Base-by-base conservation (phyloP, 2,113 vertebrate genomes). In the Tetrax tetrax region DNA sequence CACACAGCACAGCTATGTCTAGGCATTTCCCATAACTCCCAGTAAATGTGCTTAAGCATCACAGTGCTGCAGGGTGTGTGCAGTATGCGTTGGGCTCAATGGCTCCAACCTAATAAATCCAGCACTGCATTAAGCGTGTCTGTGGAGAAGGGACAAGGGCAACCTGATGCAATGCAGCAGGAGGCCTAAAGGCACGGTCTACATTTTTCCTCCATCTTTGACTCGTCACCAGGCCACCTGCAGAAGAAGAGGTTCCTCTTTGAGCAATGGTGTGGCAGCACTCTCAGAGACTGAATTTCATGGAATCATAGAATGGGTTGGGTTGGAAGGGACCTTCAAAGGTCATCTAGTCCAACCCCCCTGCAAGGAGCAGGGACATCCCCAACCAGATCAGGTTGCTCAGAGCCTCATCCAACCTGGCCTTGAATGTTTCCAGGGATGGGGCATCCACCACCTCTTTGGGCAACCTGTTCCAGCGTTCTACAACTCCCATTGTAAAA, bases 1-100 rank as follows among this genome's bases (percentile, higher is more conserved):
- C 6, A 23, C 6, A 23, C 22, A 43, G 65, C 17, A 60, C 64
- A 27, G 60, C 60, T 81, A 33, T 72, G 28, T 56, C 38, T 41
- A 22, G 23, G 61, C 61, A 19, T 66, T 88, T 76, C 50, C 59
- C 43, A 12, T 83, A 90, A 86, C 48, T 18, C 81, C 57, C 4
- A 69, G 53, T 68, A 87, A 85, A 94, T 89, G 74, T 76, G 18
- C 88, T 84, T 77, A 77, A 72, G 71, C 24, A n/a, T 35, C 16
- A 3, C 75, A 14, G 61, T 68, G 53, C 88, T 75, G 21, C 59
- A 16, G 71, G 90, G 41, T 41, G 31, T 0, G 33, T 83, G 74
- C 72, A n/a, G 22, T 12, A 14, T 60, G 41, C 59, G 35, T 79
- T 59, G 38, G 20, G 27, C 87, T 85, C 79, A 45, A 6, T 66